phyloP scores from a whole-genome alignment of 2,797 vertebrate genomes.

The Micropoecilia bifurca region DNA sequence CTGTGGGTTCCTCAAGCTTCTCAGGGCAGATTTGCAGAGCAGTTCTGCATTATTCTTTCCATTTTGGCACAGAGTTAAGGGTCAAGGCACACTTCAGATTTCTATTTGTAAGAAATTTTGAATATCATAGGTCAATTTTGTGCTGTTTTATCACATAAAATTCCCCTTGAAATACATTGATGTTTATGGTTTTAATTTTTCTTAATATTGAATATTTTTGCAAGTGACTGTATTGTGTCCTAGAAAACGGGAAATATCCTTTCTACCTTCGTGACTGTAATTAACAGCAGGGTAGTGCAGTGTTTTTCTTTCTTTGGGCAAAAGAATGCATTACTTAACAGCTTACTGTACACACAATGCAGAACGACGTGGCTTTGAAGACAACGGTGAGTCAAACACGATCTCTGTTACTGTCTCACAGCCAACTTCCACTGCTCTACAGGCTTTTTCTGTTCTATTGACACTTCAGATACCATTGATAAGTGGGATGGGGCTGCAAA shows the following conservation, averaged over 20 bases:
- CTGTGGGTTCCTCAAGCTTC: background rate
- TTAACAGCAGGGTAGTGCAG: too few relatives aligned
- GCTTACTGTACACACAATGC: background rate
- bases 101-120: background rate
- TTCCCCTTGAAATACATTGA: background rate
- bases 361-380: background rate
- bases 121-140: background rate
- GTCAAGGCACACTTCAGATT: background rate
- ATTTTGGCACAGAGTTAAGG: background rate
- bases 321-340: background rate
- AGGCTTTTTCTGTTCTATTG: conserved; percentile 22
- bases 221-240: background rate
- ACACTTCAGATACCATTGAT: conserved; percentile 39
- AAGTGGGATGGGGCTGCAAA: background rate
- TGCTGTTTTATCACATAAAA: background rate
- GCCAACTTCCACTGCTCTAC: conserved; percentile 31
- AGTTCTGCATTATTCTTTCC: background rate
- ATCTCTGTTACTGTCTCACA: conserved; percentile 41
- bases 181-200: background rate
- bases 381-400: background rate
- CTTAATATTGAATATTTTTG: background rate
- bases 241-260: too few relatives aligned
- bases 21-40: background rate
- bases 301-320: background rate
- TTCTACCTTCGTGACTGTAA: too few relatives aligned